Percentiles rank a stretch among this genome's conserved stretches.
Conservation (phyloP, 1,140 invertebrate genomes). For the Drosophila orena region DNA sequence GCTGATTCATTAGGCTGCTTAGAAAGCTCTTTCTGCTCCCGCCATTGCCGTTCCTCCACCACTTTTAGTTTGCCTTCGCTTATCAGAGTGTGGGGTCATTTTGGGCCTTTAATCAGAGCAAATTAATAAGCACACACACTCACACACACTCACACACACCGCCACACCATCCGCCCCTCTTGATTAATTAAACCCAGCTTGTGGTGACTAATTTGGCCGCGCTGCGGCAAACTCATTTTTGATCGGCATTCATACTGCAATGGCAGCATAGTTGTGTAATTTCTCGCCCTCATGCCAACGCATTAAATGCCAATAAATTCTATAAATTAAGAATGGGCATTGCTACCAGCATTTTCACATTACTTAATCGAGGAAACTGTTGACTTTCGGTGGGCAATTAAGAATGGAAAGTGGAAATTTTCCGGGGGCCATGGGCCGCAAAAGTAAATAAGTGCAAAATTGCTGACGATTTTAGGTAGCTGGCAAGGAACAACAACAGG, state of each 20-base stretch:
- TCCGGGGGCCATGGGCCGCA: not conserved
- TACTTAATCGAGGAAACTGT: conserved; percentile 12
- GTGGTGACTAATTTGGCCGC: conserved; percentile 53
- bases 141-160: not conserved
- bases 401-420: conserved; percentile 23
- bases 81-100: conserved; percentile 29
- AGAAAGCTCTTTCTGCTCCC: conserved; percentile 2
- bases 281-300: conserved; percentile 50
- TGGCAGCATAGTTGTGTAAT: not conserved
- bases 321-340: conserved; percentile 41
- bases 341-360: conserved; percentile 30
- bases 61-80: not conserved
- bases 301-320: conserved; percentile 76
- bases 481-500: conserved; percentile 16
- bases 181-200: conserved; percentile 40
- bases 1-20: conserved; percentile 43
- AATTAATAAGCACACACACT: conserved; percentile 43
- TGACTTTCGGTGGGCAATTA: conserved; percentile 41
- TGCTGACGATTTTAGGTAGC: conserved; percentile 21
- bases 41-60: not conserved
- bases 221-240: conserved; percentile 10
- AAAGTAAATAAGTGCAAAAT: conserved; percentile 52
- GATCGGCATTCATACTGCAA: not conserved
- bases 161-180: not conserved
- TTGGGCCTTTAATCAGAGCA: conserved; percentile 36